Conservation (phyloP, 2,113 vertebrate species). For the Hemiscyllium ocellatum region DNA sequence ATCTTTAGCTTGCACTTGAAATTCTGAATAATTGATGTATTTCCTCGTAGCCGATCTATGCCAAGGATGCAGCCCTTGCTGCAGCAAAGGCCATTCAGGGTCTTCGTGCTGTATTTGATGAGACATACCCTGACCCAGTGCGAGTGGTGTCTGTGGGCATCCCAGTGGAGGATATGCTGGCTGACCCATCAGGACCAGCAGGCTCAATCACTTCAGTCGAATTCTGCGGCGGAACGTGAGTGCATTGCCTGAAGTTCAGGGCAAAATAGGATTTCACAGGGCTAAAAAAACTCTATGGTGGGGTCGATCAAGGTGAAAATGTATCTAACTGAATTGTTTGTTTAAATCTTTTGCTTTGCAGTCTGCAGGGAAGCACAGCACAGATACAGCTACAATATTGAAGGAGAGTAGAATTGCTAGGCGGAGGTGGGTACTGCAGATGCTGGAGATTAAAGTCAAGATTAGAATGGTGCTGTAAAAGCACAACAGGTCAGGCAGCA, state of each 20-base stretch:
- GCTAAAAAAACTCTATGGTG: background rate
- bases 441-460: too few species aligned
- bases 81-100: constrained; percentile 92
- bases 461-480: too few species aligned
- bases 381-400: background rate
- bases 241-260: constrained; percentile 41
- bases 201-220: constrained; percentile 84
- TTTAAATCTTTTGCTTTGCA: background rate
- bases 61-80: constrained; percentile 76
- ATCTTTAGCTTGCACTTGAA: background rate
- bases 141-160: constrained; percentile 87
- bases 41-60: constrained; percentile 68
- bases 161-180: constrained; percentile 75
- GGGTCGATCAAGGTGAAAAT: background rate
- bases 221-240: constrained; percentile 97
- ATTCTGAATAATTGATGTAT: background rate
- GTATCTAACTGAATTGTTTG: background rate
- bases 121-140: constrained; percentile 94
- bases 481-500: too few species aligned
- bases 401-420: background rate
- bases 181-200: constrained; percentile 73
- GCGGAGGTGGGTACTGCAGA: too few species aligned
- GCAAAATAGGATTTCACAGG: too few species aligned
- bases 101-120: constrained; percentile 88
- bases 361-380: background rate